Base-by-base conservation (phyloP, 2,797 vertebrate species). In the Lacerta viridis region DNA sequence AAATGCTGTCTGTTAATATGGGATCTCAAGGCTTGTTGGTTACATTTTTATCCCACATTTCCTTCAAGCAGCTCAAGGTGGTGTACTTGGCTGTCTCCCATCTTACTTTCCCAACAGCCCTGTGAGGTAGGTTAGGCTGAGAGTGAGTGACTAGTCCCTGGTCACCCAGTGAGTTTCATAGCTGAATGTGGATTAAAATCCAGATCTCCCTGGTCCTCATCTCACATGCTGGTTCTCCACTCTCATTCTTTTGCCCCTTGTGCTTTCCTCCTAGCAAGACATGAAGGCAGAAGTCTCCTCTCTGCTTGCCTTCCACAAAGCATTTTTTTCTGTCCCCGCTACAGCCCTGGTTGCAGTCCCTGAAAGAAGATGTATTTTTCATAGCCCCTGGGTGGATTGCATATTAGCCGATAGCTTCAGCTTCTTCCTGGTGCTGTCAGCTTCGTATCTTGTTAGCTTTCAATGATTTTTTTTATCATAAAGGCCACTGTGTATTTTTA, bases 331-430 rank as follows among this genome's bases (percentile, higher is more conserved):
- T 8, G 55, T 9, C 46, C 43, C 66, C 81, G 89, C 55, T 33
- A 72, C 29, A 46, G 89, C 74, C 88, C n/a, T 81, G 43, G 0
- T 25, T 18, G 55, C 39, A 20, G 6, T 4, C 69, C 27, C 29
- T 2, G 43, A 85, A 92, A 77, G 39, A 36, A 74, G 68, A 81
- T 13, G 29, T 46, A 3, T 50, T 66, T 68, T 43, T 0, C 46
- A 85, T 91, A 80, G 7, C 66, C 89, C 69, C 84, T 90, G 84
- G 69, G 18, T 41, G 89, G 76, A 1, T 77, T 66, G 80, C 64
- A 87, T 85, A 80, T 89, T 20, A 74, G 88, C 90, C 77, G 77
- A 87, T 90, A 87, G 20, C 88, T 90, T 89, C 93, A 86, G 66
- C 82, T 85, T 93, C 92, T 86, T 86, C 55, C 33, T 74, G 13